Percentiles rank a stretch among this genome's conserved stretches.
Conservation (phyloP, 2,888 invertebrate species). For the Drosophila limbata region DNA sequence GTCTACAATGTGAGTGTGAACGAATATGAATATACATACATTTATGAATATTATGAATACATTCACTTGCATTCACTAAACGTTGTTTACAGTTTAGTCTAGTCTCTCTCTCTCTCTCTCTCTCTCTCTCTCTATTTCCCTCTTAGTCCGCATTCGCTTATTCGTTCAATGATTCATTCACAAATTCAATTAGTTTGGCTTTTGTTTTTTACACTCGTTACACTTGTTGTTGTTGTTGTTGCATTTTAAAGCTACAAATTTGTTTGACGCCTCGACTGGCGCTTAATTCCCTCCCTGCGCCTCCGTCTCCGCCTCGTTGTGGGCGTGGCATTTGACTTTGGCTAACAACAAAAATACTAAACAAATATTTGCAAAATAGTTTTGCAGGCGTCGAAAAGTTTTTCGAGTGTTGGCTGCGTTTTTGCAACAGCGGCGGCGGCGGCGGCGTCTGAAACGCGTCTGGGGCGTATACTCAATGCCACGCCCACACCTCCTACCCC, state of each 20-base stretch:
- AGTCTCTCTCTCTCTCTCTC: background rate
- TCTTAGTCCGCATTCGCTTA: slow-evolving; percentile 12
- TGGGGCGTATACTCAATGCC: slow-evolving; percentile 38
- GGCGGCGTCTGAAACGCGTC: slow-evolving; percentile 64
- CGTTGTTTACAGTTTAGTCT: background rate
- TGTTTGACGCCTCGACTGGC: slow-evolving; percentile 64
- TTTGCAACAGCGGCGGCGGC: slow-evolving; percentile 1
- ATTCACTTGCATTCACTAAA: slow-evolving; percentile 9
- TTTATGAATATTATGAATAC: background rate
- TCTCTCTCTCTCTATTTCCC: too few species aligned
- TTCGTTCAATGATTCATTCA: slow-evolving; percentile 38
- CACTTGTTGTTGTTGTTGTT: slow-evolving; percentile 32
- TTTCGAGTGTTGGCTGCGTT: slow-evolving; percentile 39
- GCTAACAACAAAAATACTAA: slow-evolving; percentile 56
- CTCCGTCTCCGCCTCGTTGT: background rate
- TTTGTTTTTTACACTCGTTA: slow-evolving; percentile 14
- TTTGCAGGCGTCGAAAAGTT: slow-evolving; percentile 55
- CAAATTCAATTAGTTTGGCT: slow-evolving; percentile 64
- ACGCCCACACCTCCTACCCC: slow-evolving; percentile 12
- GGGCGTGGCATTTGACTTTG: slow-evolving; percentile 57
- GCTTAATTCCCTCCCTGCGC: slow-evolving; percentile 32
- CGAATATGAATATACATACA: background rate
- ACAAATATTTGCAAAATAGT: slow-evolving; percentile 76
- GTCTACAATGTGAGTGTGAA: background rate
- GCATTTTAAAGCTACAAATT: slow-evolving; percentile 68